Base-by-base conservation (phyloP, 2,113 vertebrate genomes). In the Psilopsiagon aymara region DNA sequence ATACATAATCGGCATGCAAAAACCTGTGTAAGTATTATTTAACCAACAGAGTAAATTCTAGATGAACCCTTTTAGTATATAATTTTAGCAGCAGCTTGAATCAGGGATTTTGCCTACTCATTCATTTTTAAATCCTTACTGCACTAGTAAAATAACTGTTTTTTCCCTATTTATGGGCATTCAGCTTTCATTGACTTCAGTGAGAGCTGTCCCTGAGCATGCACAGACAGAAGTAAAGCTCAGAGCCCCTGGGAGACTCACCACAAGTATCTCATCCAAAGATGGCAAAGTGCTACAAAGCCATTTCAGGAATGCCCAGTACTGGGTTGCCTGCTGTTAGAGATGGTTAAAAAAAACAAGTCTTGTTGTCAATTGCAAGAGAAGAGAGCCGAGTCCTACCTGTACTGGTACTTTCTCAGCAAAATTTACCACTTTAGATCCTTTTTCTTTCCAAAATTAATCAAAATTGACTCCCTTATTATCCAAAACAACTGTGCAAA, bases 1-100 rank as follows among this genome's bases (percentile, higher is more conserved):
- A 97, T 98, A 96, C 78, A 96, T 98, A 98, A 98, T 97, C 70
- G 52, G 92, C 97, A 97, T 94, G 97, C 96, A 96, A 96, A 98
- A 98, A 92, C 94, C 94, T 97, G 92, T 91, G 77, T 94, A 96
- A 95, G 94, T 94, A 89, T 94, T 94, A 92, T 98, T 97, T 97
- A 97, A 97, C 98, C 97, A 98, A 98, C 96, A 97, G 93, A 96
- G n/a, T 41, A 96, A 94, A 93, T 95, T 96, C 90, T 86, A 87
- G 59, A 82, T 92, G 46, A 97, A 91, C 41, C 62, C 94, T 94
- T 96, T 91, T 81, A 70, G 44, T 82, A 37, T 74, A 66, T 46
- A 2, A 64, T 87, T 93, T 85, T 59, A 94, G 67, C 67, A 89
- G 49, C 25, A 76, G 46, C 44, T 87, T 80, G 78, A 95, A 43